Evolutionary conservation across 1,140 invertebrate species (phyloP).

Genomic region (Drosophila ananassae): DNA sequence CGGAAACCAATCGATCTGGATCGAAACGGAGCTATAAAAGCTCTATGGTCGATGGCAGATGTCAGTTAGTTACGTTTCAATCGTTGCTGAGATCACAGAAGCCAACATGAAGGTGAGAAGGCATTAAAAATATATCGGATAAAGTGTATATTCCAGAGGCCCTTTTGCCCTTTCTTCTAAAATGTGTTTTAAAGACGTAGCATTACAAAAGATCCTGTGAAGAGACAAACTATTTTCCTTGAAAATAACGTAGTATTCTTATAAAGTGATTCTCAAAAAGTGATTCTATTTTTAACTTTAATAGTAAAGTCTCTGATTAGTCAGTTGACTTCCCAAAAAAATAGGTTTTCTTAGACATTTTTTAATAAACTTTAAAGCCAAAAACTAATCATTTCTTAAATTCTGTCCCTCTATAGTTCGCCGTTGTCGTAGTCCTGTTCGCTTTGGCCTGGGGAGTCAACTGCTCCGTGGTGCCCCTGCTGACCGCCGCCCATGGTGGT

Average conservation of each 20-base stretch:
- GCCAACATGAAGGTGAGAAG: conserved; percentile 81
- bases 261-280: too few species aligned
- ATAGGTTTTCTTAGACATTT: too few species aligned
- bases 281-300: too few species aligned
- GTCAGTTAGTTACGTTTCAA: conserved; percentile 81
- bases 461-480: conserved; percentile 65
- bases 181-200: too few species aligned
- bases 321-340: too few species aligned
- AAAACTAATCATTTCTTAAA: not conserved
- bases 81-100: conserved; percentile 71
- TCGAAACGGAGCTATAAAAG: conserved; percentile 70
- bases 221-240: too few species aligned
- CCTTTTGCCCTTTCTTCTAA: too few species aligned
- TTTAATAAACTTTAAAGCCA: too few species aligned
- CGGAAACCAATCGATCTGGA: conserved; percentile 18
- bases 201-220: too few species aligned
- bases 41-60: conserved; percentile 35
- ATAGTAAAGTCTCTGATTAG: too few species aligned
- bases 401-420: conserved; percentile 62
- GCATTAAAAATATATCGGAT: not conserved
- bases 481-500: conserved; percentile 48
- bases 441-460: conserved; percentile 79
- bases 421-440: conserved; percentile 83
- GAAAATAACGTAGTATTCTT: too few species aligned
- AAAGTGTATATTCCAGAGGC: not conserved